Conservation (phyloP, 1,140 invertebrate species). For the Pogonognathellus flavescens region DNA sequence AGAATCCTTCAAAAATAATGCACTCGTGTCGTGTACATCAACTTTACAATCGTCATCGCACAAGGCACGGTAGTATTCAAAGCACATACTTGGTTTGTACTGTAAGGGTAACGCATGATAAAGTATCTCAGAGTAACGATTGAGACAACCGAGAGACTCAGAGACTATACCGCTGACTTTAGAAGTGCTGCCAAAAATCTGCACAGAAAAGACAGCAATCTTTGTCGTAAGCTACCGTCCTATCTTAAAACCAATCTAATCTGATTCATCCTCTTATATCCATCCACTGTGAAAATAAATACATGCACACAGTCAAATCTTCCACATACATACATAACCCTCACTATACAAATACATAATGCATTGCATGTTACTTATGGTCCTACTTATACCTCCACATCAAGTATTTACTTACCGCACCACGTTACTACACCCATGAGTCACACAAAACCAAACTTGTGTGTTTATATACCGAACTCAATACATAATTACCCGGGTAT, state of each 20-base stretch:
- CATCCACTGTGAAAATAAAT: not conserved
- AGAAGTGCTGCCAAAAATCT: constrained; percentile 29
- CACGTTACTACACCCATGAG: not conserved
- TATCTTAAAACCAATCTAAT: constrained; percentile 46
- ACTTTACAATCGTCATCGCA: too few relatives aligned
- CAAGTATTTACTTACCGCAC: too few relatives aligned
- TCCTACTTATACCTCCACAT: too few relatives aligned
- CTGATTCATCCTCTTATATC: constrained; percentile 31
- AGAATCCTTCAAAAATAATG: too few relatives aligned
- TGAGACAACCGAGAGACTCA: not conserved
- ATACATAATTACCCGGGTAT: not conserved
- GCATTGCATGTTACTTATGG: too few relatives aligned
- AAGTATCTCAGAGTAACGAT: not conserved
- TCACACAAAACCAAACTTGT: not conserved
- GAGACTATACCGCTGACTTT: not conserved
- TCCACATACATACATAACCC: not conserved
- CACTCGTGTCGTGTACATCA: too few relatives aligned
- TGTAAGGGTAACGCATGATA: too few relatives aligned
- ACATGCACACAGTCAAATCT: constrained; percentile 7
- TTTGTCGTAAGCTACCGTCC: not conserved
- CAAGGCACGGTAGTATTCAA: too few relatives aligned
- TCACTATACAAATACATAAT: not conserved
- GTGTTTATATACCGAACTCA: constrained; percentile 16
- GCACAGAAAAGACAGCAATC: constrained; percentile 6
- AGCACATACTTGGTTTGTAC: too few relatives aligned